These are phyloP conservation scores for Poecilia wingei DNA, from an alignment of 2,797 vertebrate genomes.

Conservation along the genomic window DNA sequence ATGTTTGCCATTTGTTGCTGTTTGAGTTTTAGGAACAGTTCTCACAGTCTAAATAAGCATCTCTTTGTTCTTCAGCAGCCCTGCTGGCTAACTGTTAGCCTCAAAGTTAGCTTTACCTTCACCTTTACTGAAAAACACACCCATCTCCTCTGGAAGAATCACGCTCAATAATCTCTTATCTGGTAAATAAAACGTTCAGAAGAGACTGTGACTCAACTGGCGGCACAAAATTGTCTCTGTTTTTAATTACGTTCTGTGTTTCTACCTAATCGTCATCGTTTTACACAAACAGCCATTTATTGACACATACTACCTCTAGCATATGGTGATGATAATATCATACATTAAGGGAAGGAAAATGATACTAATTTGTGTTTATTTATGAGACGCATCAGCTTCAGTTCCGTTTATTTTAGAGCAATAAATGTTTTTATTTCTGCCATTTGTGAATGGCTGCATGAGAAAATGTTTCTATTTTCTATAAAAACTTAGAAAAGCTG, in stretches of 20 bases:
- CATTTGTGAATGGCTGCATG: background rate
- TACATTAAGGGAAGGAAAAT: background rate
- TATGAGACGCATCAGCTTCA: background rate
- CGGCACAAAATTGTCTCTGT: conserved; percentile 1
- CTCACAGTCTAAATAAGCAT: conserved; percentile 40
- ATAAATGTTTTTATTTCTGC: background rate
- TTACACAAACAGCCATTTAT: background rate
- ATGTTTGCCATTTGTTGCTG: background rate
- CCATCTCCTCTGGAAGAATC: conserved; percentile 20
- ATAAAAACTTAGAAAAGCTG: background rate
- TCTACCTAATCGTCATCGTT: background rate
- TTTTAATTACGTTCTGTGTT: background rate
- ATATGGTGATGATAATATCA: background rate
- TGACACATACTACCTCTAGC: background rate
- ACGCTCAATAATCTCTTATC: conserved; percentile 36
- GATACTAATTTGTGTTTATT: background rate
- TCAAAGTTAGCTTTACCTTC: conserved; percentile 39
- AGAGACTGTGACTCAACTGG: conserved; percentile 26
- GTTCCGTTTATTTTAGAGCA: background rate
- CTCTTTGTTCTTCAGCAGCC: conserved; percentile 45
- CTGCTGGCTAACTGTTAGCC: conserved; percentile 34
- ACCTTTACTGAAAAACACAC: conserved; percentile 7
- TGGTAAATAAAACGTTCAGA: conserved; percentile 27
- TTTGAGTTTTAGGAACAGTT: conserved; percentile 3
- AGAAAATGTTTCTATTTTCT: background rate